Percentiles rank a stretch among this genome's conserved stretches.
phyloP scores from a whole-genome alignment of 2,113 vertebrate species.

The Paramisgurnus dabryanus region DNA sequence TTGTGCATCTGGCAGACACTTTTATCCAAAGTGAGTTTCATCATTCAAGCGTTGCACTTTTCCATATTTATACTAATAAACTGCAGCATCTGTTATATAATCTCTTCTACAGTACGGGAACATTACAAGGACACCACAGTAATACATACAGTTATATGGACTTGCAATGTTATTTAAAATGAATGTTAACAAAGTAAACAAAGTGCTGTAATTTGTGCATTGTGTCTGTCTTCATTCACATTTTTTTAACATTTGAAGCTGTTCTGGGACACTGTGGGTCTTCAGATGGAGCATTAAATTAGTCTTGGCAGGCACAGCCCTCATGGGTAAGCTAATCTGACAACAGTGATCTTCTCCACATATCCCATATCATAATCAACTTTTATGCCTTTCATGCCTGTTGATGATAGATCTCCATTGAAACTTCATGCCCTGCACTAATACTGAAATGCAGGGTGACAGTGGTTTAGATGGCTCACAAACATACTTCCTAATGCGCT shows the following conservation, averaged over 20 bases:
- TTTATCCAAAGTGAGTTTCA: too few species aligned
- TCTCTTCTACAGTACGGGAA: too few species aligned
- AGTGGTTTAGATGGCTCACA: constrained; percentile 23
- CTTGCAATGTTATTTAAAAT: too few species aligned
- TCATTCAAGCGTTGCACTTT: too few species aligned
- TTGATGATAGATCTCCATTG: constrained; percentile 31
- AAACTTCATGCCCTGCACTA: constrained; percentile 17
- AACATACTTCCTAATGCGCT: constrained; percentile 1
- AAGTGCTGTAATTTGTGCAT: background rate
- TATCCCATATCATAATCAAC: constrained; percentile 49
- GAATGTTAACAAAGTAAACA: background rate
- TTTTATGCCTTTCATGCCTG: constrained; percentile 45
- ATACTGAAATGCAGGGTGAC: constrained; percentile 8
- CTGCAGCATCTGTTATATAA: too few species aligned
- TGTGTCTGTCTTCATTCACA: constrained; percentile 8
- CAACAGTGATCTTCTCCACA: constrained; percentile 41
- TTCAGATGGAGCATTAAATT: constrained; percentile 42
- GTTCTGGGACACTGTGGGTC: constrained; percentile 10
- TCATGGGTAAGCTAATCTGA: constrained; percentile 43
- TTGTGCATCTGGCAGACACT: too few species aligned
- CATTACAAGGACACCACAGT: too few species aligned
- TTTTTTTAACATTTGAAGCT: background rate
- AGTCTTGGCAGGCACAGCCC: constrained; percentile 43
- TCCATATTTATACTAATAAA: too few species aligned
- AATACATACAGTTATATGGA: too few species aligned